Evolutionary conservation across 1,140 invertebrate genomes (phyloP), one percentile per base, ranked within the genome.

Genomic region (Cephus cinctus): DNA sequence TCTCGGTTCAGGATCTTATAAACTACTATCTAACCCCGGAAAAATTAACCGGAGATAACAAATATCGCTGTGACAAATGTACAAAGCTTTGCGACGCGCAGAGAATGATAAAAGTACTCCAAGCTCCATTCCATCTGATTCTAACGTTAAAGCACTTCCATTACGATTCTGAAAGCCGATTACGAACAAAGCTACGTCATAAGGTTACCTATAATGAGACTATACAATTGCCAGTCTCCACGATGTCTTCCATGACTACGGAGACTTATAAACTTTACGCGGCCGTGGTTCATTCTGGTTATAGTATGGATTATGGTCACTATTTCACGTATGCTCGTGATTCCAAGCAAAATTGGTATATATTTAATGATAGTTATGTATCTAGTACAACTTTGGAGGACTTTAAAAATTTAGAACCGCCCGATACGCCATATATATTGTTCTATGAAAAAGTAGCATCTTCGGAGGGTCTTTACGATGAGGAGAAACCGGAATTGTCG

Each of bases 321-420:
- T 94, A 94, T 65, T 92, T 91, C 61, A 90, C 89, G 0, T 85
- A 89, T 56, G 89, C 87, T 0, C 81, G 86, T 20, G 85, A 88
- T 61, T 70, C 73, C 3, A 76, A 80, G 15, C 75, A 83, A 2
- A 78, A 78, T 51, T 94, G 90, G 91, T 89, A 84, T 63, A 82
- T 87, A 52, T 92, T 90, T 59, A 92, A 93, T 60, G 90, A 94
- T 54, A 85, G 81, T 42, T 71, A 78, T 2, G 88, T 93, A 0
- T 81, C 81, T 0, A 69, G 70, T 15, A 80, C 83, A 0, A 80
- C 81, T 1, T 81, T 85, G 14, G 69, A 78, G 1, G 80, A 86
- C 8, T 81, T 92, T 40, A 81, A 82, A 48, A 78, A 71, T 45
- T 71, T 88, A 14, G 81, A 84, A 43, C 81, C 82, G 3, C 83